Evolutionary conservation across 1,140 invertebrate genomes (phyloP), one percentile per base, ranked within the genome.

Genomic region (Drosophila elegans): DNA sequence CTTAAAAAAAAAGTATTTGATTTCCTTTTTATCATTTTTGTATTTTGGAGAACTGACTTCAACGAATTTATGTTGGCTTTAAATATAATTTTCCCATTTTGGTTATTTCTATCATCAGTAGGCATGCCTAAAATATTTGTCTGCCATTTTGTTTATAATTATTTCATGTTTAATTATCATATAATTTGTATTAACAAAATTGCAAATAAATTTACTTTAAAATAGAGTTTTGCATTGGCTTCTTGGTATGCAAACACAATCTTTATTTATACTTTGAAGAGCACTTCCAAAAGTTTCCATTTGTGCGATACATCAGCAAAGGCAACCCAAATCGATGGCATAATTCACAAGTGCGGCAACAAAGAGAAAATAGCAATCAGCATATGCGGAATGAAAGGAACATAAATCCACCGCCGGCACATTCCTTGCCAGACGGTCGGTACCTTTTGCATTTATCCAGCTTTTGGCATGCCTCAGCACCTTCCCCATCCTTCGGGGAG

Each of bases 301-400:
- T 71, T 48, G 48, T 68, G 36, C 64, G 9, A 6, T 52, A 46
- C 12, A 29, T 45, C 27, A 38, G 46, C 16, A 56, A 54, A 48
- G 29, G 32, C 54, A 69, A 34, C 46, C 46, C 45, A 51, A 74
- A 75, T 75, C 72, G 72, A 75, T 74, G 57, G 59, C 59, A 64
- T 51, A 74, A 74, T 80, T 77, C 67, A 53, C 63, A 71, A 66
- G 60, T 53, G 61, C 61, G 61, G 32, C 61, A 52, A 68, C 57
- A 71, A 49, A 49, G 38, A 57, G 69, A 74, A 80, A 85, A 80
- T 80, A 74, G 83, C 84, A 88, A 88, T 86, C 75, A 88, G 59
- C 83, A 88, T 86, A 86, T 86, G 83, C 71, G 72, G 66, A 63
- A 55, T 51, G 51, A 79, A 59, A 76, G 67, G 84, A 86, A 69